A percentile compares a stretch with the other conserved stretches of the same genome.
These are phyloP conservation scores for Promerops cafer DNA, from an alignment of 2,113 vertebrate species.

Conservation along the genomic window DNA sequence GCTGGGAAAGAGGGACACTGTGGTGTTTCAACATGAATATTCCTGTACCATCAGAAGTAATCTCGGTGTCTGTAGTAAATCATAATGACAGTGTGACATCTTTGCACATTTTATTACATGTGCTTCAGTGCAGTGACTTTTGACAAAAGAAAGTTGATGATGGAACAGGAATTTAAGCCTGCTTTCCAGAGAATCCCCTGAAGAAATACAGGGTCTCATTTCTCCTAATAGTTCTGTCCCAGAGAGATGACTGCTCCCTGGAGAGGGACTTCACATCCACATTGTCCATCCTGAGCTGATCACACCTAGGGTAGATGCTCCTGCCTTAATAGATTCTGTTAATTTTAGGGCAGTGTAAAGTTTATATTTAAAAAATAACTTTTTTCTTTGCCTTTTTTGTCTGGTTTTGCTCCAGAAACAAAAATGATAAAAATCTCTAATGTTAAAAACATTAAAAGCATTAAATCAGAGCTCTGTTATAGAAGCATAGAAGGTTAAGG, in stretches of 20 bases:
- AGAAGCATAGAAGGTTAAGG: background rate
- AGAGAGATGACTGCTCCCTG: background rate
- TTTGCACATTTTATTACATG: background rate
- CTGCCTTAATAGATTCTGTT: background rate
- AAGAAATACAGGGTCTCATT: background rate
- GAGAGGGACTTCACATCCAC: background rate
- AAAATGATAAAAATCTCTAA: background rate
- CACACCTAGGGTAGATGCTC: background rate
- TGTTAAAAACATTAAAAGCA: background rate
- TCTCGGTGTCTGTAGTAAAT: background rate
- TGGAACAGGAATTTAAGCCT: background rate
- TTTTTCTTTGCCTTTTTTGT: background rate
- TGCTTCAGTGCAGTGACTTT: background rate
- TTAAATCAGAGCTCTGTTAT: background rate
- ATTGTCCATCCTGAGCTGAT: background rate
- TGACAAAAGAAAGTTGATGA: background rate
- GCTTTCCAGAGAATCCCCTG: background rate
- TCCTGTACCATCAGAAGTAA: background rate
- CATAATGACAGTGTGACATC: too few relatives aligned
- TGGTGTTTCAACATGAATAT: background rate
- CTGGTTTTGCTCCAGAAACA: background rate
- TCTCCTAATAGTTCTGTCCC: background rate
- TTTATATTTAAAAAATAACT: rapidly evolving
- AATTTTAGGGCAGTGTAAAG: background rate
- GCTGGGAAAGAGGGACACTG: background rate